These are phyloP conservation scores for Hofmannophila pseudospretella DNA, from an alignment of 2,888 invertebrate species.

Conservation along the genomic window DNA sequence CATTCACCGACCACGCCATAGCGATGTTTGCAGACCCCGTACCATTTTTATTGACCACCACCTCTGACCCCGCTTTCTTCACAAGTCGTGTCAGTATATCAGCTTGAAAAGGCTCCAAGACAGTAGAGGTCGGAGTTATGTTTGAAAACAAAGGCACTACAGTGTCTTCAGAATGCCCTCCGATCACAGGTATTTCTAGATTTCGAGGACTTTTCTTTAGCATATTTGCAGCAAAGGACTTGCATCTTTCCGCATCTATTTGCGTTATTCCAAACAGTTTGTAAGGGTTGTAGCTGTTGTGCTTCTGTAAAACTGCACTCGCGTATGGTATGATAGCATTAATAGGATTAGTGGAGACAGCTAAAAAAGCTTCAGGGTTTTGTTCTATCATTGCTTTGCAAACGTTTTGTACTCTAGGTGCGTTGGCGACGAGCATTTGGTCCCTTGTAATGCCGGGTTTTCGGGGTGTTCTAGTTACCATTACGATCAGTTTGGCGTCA, in stretches of 20 bases:
- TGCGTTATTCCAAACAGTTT: constrained; percentile 54
- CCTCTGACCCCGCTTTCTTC: constrained; percentile 44
- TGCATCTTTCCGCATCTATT: constrained; percentile 42
- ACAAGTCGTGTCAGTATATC: constrained; percentile 44
- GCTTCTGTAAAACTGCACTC: constrained; percentile 36
- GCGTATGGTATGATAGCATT: constrained; percentile 54
- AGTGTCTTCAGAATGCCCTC: constrained; percentile 55
- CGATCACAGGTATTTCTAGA: constrained; percentile 46
- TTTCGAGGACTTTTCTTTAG: constrained; percentile 33
- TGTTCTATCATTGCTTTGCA: constrained; percentile 40
- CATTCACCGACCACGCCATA: constrained; percentile 49
- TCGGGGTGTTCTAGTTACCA: constrained; percentile 37
- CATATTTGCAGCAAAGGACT: constrained; percentile 31
- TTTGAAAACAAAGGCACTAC: constrained; percentile 55
- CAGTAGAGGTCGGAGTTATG: constrained; percentile 29
- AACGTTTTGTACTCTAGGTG: constrained; percentile 35
- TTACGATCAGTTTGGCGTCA: constrained; percentile 38
- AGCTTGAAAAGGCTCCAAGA: constrained; percentile 32
- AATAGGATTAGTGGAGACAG: constrained; percentile 48
- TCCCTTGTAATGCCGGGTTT: constrained; percentile 32
- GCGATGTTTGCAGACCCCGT: constrained; percentile 37
- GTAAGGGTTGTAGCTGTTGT: constrained; percentile 43
- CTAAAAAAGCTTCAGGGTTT: constrained; percentile 45
- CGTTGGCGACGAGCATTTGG: constrained; percentile 46
- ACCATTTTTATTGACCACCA: constrained; percentile 40